Evolutionary conservation across 2,888 invertebrate genomes (phyloP).

Genomic region (Copidosoma aretas): DNA sequence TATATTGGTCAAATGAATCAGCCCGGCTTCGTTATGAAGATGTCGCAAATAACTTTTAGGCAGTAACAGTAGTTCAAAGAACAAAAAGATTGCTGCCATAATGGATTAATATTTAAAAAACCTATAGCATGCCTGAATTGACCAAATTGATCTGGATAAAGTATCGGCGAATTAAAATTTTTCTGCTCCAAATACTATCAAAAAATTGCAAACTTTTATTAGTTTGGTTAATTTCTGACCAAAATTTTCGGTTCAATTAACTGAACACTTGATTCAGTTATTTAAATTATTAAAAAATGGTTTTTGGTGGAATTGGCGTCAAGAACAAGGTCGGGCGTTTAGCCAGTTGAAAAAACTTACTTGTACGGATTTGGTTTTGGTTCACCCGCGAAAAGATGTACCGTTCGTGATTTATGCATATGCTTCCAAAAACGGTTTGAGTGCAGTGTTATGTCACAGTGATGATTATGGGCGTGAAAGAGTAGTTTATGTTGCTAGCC

Average conservation of each 20-base stretch:
- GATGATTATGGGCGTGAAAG: neutral
- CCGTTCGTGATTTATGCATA: neutral
- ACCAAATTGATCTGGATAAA: neutral
- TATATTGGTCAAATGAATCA: no score
- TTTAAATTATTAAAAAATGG: slow-evolving; percentile 16
- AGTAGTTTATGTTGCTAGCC: neutral
- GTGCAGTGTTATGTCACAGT: neutral
- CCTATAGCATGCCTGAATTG: no score
- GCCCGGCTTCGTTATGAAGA: no score
- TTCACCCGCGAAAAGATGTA: neutral
- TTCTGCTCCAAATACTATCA: slow-evolving; percentile 33
- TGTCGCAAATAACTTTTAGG: no score
- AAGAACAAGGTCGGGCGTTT: slow-evolving; percentile 12
- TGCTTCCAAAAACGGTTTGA: neutral
- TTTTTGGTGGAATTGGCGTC: slow-evolving; percentile 4
- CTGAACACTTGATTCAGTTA: slow-evolving; percentile 12
- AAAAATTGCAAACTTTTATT: slow-evolving; percentile 40
- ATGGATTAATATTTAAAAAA: no score
- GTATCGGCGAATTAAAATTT: neutral
- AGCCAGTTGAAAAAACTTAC: slow-evolving; percentile 17
- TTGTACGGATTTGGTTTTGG: neutral
- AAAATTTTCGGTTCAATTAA: slow-evolving; percentile 37
- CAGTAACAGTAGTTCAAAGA: no score
- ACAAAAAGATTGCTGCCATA: no score
- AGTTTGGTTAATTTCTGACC: slow-evolving; percentile 42